Conservation (phyloP, 2,113 vertebrate genomes). For the Dromiciops gliroides region DNA sequence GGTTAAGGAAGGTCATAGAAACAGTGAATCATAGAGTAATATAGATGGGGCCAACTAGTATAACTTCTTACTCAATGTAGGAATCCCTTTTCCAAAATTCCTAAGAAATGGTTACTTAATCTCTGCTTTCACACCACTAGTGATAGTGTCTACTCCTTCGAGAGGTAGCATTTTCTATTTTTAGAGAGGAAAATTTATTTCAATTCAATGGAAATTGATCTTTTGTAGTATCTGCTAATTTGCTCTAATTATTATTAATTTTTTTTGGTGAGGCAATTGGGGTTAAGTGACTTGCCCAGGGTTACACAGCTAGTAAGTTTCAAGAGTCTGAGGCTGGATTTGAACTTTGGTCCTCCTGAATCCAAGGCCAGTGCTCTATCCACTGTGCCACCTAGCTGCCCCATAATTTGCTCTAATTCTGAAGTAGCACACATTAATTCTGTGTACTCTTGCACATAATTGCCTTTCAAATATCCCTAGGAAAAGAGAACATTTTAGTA, state of each 20-base stretch:
- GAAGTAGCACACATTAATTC: background rate
- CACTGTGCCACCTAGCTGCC: too few species aligned
- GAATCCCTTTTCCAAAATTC: background rate
- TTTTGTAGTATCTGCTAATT: background rate
- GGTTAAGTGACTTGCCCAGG: too few species aligned
- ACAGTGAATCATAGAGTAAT: background rate
- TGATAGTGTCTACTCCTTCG: background rate
- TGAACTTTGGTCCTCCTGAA: too few species aligned
- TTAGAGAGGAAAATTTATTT: background rate
- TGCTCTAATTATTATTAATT: background rate
- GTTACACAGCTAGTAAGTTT: too few species aligned
- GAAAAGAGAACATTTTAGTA: background rate
- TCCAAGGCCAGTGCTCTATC: too few species aligned
- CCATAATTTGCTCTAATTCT: background rate
- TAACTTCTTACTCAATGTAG: background rate
- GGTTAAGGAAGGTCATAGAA: background rate
- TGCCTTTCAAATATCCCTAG: background rate
- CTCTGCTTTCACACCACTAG: background rate
- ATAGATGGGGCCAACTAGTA: background rate
- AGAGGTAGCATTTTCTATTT: background rate
- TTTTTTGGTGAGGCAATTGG: too few species aligned
- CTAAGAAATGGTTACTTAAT: background rate
- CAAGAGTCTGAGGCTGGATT: too few species aligned
- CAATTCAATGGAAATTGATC: background rate
- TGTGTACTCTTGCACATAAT: background rate